Evolutionary conservation across 2,888 invertebrate genomes (phyloP), one percentile per base, ranked within the genome.

Genomic region (Polylopha cassiicola): DNA sequence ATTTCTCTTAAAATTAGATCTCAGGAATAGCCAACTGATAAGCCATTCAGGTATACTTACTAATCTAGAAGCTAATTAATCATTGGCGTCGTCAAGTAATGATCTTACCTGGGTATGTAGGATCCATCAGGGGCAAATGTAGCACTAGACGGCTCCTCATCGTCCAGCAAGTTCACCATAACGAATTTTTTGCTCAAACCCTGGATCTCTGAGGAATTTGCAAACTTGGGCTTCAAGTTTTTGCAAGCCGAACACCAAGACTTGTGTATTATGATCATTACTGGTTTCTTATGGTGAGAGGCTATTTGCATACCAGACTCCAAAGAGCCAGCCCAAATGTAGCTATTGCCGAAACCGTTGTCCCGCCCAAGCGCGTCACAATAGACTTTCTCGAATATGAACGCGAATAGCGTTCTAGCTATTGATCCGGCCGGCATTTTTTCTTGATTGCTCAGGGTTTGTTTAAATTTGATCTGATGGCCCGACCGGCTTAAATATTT

Each of bases 211-310:
- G 74, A 39, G 1, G 89, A 89, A 23, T 68, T 78, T 0, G 88
- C 86, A 59, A 91, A 89, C 58, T 88, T 87, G 0, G 89, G 88
- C 57, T 89, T 90, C 44, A 91, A 67, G 32, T 86, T 87, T 65
- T 87, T 87, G 57, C 91, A 91, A 2, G 90, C 89, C 2, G 88
- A 81, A 63, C 91, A 91, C 87, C 89, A 89, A 0, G 87, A 79
- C 60, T 89, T 91, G 61, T 91, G 90, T 17, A 91, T 88, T 1
- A 91, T 75, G 1, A 91, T 64, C 88, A 91, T 89, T 22, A 90
- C 58, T 0, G 91, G 90, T 56, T 89, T 91, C 32, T 69, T 64
- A 43, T 81, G 82, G 45, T 73, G 60, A 1, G 62, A 59, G 3
- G 82, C 84, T 44, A 78, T 75, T 48, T 71, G 69, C 13, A 81